These are phyloP conservation scores for Poeciliopsis retropinna DNA, from an alignment of 2,113 vertebrate genomes.

Conservation along the genomic window DNA sequence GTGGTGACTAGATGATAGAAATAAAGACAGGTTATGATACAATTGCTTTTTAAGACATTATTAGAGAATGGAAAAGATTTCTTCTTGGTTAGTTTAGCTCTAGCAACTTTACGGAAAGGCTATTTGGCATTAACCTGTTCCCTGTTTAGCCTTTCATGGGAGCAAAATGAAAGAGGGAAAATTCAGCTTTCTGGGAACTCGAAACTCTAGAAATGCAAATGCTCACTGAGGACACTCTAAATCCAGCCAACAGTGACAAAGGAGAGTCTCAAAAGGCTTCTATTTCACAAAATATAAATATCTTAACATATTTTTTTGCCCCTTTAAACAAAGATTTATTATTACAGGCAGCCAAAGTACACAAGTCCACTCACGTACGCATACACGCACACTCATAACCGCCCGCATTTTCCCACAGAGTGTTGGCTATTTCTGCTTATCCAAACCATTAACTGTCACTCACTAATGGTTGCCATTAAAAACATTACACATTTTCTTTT, in stretches of 20 bases:
- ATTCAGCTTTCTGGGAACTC: constrained; percentile 68
- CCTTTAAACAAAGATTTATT: constrained; percentile 46
- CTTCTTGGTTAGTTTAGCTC: constrained; percentile 11
- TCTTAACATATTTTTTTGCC: constrained; percentile 55
- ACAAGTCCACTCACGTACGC: constrained; percentile 60
- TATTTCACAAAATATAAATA: constrained; percentile 69
- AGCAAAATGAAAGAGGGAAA: constrained; percentile 47
- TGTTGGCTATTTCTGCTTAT: constrained; percentile 52
- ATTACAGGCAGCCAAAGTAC: constrained; percentile 68
- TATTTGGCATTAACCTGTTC: constrained; percentile 19
- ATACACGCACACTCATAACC: constrained; percentile 39
- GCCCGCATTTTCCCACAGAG: constrained; percentile 66
- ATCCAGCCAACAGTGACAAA: constrained; percentile 77
- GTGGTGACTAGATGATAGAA: not conserved
- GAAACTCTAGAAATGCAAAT: constrained; percentile 63
- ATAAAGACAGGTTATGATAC: not conserved
- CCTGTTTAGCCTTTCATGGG: not conserved
- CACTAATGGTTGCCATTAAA: constrained; percentile 51
- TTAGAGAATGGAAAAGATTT: constrained; percentile 5
- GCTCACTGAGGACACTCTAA: constrained; percentile 55
- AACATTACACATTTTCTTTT: constrained; percentile 42
- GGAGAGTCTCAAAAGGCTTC: constrained; percentile 65
- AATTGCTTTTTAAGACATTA: not conserved
- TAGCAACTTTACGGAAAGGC: constrained; percentile 10
- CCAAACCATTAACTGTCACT: constrained; percentile 60